Evolutionary conservation across 2,113 vertebrate genomes (phyloP), one percentile per base, ranked within the genome.

Genomic region (Alces alces): DNA sequence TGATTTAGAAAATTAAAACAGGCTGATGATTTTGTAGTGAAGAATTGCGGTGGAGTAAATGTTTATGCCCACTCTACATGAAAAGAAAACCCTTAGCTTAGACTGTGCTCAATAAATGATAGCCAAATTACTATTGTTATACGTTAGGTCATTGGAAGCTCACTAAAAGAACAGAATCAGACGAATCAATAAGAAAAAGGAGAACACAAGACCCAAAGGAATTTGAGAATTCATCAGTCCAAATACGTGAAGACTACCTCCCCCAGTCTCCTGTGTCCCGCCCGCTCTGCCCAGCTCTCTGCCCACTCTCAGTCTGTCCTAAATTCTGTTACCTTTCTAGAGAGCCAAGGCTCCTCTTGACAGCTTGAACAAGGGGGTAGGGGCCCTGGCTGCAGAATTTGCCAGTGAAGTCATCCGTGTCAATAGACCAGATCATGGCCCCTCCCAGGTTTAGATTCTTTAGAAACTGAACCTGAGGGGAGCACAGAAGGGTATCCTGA

Each of bases 381-480:
- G 93, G 6, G 14, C 98, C 99, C 6, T 97, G 52, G n/a, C 79
- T 92, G 95, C 99, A 99, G 95, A 98, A 99, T 30, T 89, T 28
- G n/a, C 99, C 99, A 23, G 64, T 61, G 78, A 99, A 99, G 98
- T 99, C 99, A 93, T 99, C 99, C 97, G 99, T 93, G 96, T 99
- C 99, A 95, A 99, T 89, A 43, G 98, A 98, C 99, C 98, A 99
- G 39, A 99, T 99, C 96, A 99, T 98, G 57, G 98, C 99, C 6
- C 99, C 99, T 55, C 99, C 99, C 84, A 99, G 92, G 7, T 97
- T 97, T 70, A 96, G 91, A 30, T 95, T 87, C 64, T 98, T 99
- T 97, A 99, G 84, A 96, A 98, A 99, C n/a, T 99, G 84, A 92
- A 98, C 99, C 99, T 99, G 78, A 25, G 61, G 36, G 82, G 70